A percentile compares a stretch with the other conserved stretches of the same genome.
These are phyloP conservation scores for Psilopsiagon aurifrons DNA, from an alignment of 2,113 vertebrate genomes.

Conservation along the genomic window DNA sequence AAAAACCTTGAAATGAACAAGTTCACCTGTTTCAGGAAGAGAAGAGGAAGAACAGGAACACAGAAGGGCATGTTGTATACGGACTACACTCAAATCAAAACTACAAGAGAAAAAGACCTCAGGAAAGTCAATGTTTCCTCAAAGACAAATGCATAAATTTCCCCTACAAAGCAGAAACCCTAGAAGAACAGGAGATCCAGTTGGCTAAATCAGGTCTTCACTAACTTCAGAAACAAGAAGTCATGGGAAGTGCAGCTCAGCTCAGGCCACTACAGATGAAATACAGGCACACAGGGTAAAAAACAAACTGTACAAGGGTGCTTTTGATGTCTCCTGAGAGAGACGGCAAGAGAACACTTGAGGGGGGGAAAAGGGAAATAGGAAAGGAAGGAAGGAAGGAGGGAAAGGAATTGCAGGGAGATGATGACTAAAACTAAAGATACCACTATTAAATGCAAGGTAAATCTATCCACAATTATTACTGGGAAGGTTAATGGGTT, in stretches of 20 bases:
- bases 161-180: not conserved
- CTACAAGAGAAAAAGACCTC: not conserved
- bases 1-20: not conserved
- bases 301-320: not conserved
- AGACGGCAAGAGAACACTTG: not conserved
- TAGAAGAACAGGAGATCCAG: not conserved
- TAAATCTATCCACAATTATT: not conserved
- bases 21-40: not conserved
- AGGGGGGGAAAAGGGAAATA: not conserved
- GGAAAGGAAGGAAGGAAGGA: not conserved
- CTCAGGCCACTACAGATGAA: not conserved
- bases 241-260: not conserved
- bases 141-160: not conserved
- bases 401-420: not conserved
- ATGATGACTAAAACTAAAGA: not conserved
- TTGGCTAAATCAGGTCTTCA: not conserved
- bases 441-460: not conserved
- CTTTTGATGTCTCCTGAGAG: not conserved
- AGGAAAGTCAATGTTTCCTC: not conserved
- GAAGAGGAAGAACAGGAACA: not conserved
- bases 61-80: not conserved
- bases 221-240: not conserved
- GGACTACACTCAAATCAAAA: not conserved
- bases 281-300: not conserved
- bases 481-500: not conserved